Conservation (phyloP, 2,113 vertebrate genomes). For the Phalacrocorax aristotelis region DNA sequence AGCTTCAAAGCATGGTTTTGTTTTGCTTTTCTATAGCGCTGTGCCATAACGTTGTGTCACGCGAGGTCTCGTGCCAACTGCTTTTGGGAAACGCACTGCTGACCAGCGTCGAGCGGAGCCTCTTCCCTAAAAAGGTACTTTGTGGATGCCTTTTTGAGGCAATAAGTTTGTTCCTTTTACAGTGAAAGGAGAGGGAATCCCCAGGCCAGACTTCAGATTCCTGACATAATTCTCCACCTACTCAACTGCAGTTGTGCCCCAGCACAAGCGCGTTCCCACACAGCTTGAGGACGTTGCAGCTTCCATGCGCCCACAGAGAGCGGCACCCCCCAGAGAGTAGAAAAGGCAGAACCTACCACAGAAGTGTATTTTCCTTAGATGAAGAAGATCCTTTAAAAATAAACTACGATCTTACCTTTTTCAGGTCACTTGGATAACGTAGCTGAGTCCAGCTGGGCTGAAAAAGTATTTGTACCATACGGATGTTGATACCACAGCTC, state of each 20-base stretch:
- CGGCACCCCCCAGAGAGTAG: background rate
- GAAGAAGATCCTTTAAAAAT: background rate
- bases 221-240: slow-evolving; percentile 26
- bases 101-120: background rate
- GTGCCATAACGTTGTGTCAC: background rate
- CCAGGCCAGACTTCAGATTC: background rate
- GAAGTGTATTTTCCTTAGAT: background rate
- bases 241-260: background rate
- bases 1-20: background rate
- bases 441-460: background rate
- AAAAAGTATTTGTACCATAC: background rate
- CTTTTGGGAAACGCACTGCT: background rate
- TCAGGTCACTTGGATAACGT: background rate
- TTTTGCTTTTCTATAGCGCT: background rate
- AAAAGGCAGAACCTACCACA: background rate
- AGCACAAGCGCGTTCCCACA: background rate
- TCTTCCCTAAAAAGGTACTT: background rate
- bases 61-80: fast-evolving
- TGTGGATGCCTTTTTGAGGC: background rate
- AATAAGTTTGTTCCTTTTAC: background rate
- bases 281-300: background rate
- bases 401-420: background rate
- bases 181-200: background rate
- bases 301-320: background rate
- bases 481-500: background rate